phyloP scores from a whole-genome alignment of 64 coral and sea anemone species.

The Catalaphyllia jardinei region DNA sequence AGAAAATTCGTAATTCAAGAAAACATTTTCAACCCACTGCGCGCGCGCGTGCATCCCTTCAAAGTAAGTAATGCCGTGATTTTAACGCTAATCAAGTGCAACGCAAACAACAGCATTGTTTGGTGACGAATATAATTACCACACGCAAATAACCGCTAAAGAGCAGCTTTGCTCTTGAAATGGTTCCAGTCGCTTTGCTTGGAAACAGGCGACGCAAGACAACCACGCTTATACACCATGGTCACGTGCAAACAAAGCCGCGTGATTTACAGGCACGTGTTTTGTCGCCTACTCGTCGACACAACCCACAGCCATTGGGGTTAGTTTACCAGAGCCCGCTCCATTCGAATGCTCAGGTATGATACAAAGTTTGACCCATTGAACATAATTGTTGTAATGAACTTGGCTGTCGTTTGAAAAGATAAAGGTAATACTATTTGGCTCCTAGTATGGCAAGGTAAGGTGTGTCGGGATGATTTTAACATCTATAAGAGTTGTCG shows the following conservation, averaged over 20 bases:
- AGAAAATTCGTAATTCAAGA: not conserved
- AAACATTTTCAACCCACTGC: too few relatives aligned
- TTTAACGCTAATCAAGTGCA: not conserved
- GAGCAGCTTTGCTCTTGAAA: not conserved
- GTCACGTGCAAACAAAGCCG: constrained; percentile 44
- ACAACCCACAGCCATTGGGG: constrained; percentile 62
- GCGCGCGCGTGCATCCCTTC: not conserved
- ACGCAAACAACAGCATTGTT: not conserved
- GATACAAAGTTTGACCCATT: not conserved
- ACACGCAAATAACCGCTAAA: not conserved
- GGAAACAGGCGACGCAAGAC: constrained; percentile 10
- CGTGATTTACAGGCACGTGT: constrained; percentile 54
- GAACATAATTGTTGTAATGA: too few relatives aligned
- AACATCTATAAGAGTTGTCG: too few relatives aligned
- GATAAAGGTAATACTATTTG: too few relatives aligned
- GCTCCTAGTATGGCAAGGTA: too few relatives aligned
- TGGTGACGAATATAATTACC: not conserved
- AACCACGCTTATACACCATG: constrained; percentile 64
- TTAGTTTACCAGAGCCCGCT: constrained; percentile 50
- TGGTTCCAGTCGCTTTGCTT: not conserved
- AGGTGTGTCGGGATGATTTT: too few relatives aligned
- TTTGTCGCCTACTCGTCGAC: constrained; percentile 56
- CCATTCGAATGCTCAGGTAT: constrained; percentile 36
- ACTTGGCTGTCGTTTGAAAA: too few relatives aligned
- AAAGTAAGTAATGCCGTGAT: not conserved